These are phyloP conservation scores for Hippocampus abdominalis DNA, from an alignment of 2,113 vertebrate genomes.

Conservation along the genomic window DNA sequence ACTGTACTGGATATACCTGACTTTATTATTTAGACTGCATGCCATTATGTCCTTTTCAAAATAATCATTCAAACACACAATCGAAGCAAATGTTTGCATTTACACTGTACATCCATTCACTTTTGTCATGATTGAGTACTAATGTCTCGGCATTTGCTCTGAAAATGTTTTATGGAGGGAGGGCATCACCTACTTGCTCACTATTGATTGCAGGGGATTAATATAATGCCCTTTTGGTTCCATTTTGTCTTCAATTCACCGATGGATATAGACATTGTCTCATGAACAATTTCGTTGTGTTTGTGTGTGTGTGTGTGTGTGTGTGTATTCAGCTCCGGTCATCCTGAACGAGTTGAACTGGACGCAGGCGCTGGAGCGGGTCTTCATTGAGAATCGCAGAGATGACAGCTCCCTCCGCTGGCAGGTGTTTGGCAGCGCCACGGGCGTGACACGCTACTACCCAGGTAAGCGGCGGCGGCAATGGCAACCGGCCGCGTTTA, in stretches of 20 bases:
- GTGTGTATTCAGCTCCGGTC: conserved; percentile 76
- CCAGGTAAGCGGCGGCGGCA: conserved; percentile 74
- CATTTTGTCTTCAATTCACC: neutral
- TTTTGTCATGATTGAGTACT: no score
- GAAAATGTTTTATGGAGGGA: no score
- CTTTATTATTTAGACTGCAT: conserved; percentile 8
- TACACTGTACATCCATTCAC: neutral
- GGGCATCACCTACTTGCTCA: no score
- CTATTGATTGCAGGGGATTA: no score
- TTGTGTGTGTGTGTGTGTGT: neutral
- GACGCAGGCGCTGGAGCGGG: conserved; percentile 90
- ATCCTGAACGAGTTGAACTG: conserved; percentile 97
- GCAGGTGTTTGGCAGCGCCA: conserved; percentile 97
- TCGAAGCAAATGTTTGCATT: neutral
- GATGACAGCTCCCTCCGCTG: conserved; percentile 92
- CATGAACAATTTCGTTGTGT: neutral
- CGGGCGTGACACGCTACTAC: conserved; percentile 94
- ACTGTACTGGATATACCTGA: conserved; percentile 4
- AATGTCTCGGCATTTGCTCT: no score
- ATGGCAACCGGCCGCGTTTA: conserved; percentile 19
- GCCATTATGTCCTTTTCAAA: neutral
- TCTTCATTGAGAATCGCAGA: conserved; percentile 89
- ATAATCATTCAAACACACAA: neutral
- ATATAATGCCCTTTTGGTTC: neutral
- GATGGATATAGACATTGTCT: no score